Evolutionary conservation across 2,797 vertebrate species (phyloP), one percentile per base, ranked within the genome.

Genomic region (Delichon dasypus): DNA sequence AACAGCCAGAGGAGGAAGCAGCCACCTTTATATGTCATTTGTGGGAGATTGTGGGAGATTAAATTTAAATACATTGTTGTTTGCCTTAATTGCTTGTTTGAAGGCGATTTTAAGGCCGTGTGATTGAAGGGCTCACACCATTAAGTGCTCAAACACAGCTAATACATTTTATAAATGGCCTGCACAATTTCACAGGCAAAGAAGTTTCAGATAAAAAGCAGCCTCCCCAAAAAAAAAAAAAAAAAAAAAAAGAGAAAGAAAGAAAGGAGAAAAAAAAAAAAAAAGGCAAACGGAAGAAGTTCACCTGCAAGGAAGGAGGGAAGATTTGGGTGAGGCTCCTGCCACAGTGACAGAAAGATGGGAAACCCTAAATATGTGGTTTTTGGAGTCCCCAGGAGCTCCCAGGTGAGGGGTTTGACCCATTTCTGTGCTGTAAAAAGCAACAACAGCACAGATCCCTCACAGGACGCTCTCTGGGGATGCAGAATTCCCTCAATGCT

Each of bases 41-140:
- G 94, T 74, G 93, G 96, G 93, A 94, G 93, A 91, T 95, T 94
- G 95, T 19, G 85, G 82, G 85, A 96, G 95, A 96, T 94, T 93
- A 95, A 93, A 96, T 95, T 95, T 93, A 91, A 94, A 96, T 89
- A 92, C 91, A 92, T 88, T 96, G 95, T 94, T 94, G 94, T 94
- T 95, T 94, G 96, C 94, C 85, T 95, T 96, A 96, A 94, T 96
- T 95, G 95, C 93, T 91, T 95, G 94, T 95, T 96, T 88, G 89
- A 95, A 94, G 78, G 73, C 23, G 89, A 51, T 88, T 89, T 89
- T 82, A 79, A 45, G 95, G 85, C 86, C 82, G 88, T 81, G 65
- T 71, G 95, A 95, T 92, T 77, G 95, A 94, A 94, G 93, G 73
- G 61, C 88, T 94, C 96, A 94, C 90, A 40, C 86, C 94, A 93